Base-by-base conservation (phyloP, 2,888 invertebrate species). In the Brachyopa scutellaris region DNA sequence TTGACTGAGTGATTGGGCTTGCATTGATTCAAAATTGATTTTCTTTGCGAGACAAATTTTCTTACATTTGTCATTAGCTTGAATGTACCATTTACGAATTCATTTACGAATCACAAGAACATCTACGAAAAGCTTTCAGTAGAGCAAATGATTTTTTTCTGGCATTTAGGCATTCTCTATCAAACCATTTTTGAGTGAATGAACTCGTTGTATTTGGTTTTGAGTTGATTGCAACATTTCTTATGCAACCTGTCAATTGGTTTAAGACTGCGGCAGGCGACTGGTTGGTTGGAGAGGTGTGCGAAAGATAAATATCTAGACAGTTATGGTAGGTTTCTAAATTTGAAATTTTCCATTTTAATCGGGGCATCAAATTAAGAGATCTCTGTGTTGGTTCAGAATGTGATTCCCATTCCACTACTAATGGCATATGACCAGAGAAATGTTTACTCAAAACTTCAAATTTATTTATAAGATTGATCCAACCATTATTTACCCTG, bases 391-490 rank as follows among this genome's bases (percentile, higher is more conserved):
- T n/a, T n/a, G n/a, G n/a, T n/a, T n/a, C n/a, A n/a, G n/a, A 33
- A 1, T 1, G 2, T 3, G 1, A 3, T 1, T 1, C 1, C 33
- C 2, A 3, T 33, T 33, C 33, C 5, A 33, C n/a, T 33, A 33
- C 33, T 33, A 33, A n/a, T 9, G 33, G 33, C 33, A 33, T 33
- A 3, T 33, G 33, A 33, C 9, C 2, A 33, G 1, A 33, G 3
- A 3, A 33, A n/a, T 33, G 2, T 33, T 33, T 33, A 33, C 49
- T 31, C 53, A 53, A 53, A 53, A 33, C 53, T 53, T 49, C 26
- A 49, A 49, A 49, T 49, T 15, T 33, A 2, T 19, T 53, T 19
- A 53, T 53, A 53, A 33, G 17, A 33, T 53, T 4, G 53, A 17
- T 53, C 33, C 33, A 53, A 53, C 33, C 33, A 15, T 33, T 53